Base-by-base conservation (phyloP, 1,140 invertebrate genomes). In the Pristionchus pacificus region DNA sequence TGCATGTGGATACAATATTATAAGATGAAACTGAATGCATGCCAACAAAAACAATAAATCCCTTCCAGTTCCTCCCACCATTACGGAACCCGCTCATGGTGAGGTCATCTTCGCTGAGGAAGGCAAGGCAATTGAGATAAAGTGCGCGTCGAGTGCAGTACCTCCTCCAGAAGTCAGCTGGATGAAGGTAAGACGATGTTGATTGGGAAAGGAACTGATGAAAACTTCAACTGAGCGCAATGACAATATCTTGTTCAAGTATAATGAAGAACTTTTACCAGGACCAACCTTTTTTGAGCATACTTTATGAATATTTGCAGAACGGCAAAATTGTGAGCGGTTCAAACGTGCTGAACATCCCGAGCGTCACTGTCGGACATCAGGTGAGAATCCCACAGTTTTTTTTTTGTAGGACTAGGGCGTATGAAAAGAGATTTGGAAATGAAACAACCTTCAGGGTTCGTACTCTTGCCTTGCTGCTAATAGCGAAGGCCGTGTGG, bases 131-230 rank as follows among this genome's bases (percentile, higher is more conserved):
- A 69, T 79, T 24, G 27, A 69, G 58, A 29, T 74, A 29, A 31
- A 70, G 38, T 79, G 78, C 60, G 60, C 66, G 64, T 72, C 78
- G 29, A 49, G 67, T 10, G 76, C 72, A 15, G 62, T 76, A 14
- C 78, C 78, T 29, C 58, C 75, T 2, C 78, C 78, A 27, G 72
- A 79, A 68, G 71, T 79, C 29, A 70, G 59, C 1, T 79, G 78
- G 78, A 80, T 71, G 28, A 80, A 70, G 71, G 78, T 79, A 60
- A 73, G 38, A 24, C 15, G 24, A 31, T 14, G 63, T 15, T 60
- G 28, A 0, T 75, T 75, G 49, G 61, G 28, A n/a, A 25, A 28
- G 29, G 38, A 66, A 77, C 69, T 29, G 71, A 71, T 2, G 57
- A 62, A 38, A 72, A 77, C 29, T 59, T 72, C 25, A 66, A 60